Evolutionary conservation across 2,113 vertebrate genomes (phyloP).

Genomic region (Phalacrocorax brasilianus): DNA sequence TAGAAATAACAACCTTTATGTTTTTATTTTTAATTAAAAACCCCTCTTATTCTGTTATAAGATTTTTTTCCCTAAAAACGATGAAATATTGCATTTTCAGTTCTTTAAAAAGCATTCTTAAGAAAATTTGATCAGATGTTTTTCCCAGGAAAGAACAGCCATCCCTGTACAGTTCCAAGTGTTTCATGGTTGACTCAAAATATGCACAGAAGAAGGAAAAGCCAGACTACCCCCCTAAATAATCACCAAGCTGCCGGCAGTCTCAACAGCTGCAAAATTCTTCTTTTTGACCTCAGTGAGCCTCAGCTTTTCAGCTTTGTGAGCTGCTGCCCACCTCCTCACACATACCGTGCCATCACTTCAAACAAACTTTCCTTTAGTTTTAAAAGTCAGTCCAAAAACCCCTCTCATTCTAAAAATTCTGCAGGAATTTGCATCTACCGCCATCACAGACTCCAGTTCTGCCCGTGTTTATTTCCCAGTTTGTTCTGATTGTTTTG

Average conservation of each 20-base stretch:
- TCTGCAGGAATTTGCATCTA: not conserved
- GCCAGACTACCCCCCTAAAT: not conserved
- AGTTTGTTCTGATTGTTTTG: not conserved
- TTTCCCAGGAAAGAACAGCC: not conserved
- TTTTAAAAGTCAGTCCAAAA: not conserved
- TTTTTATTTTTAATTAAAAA: not conserved
- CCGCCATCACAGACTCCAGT: not conserved
- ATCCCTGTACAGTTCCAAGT: not conserved
- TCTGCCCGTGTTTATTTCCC: not conserved
- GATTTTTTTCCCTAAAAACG: not conserved
- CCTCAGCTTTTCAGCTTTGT: not conserved
- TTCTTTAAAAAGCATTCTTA: not conserved
- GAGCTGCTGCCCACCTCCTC: not conserved
- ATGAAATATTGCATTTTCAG: not conserved
- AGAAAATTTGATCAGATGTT: not conserved
- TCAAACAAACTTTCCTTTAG: not conserved
- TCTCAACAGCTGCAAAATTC: not conserved
- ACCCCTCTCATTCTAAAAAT: not conserved
- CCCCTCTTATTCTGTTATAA: not conserved
- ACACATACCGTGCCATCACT: not conserved
- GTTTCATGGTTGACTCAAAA: not conserved
- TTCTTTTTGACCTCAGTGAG: not conserved
- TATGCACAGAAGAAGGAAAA: not conserved
- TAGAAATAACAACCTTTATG: not conserved
- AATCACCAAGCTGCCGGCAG: not conserved